phyloP scores from a whole-genome alignment of 1,140 invertebrate species.

The Drosophila saltans region DNA sequence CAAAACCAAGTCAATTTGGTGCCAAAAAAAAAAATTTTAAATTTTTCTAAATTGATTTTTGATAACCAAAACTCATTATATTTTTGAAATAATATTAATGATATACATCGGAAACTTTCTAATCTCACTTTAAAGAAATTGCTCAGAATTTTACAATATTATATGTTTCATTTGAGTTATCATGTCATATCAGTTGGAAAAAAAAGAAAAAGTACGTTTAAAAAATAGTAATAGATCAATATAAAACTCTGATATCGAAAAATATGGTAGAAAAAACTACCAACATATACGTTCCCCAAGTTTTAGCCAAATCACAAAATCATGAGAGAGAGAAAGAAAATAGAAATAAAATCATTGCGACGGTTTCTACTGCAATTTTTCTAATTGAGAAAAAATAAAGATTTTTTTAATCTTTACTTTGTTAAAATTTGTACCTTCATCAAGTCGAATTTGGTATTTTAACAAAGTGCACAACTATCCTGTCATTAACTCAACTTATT shows the following conservation, averaged over 20 bases:
- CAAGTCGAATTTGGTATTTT: not conserved
- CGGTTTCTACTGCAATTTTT: too few species aligned
- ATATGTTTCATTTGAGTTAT: not conserved
- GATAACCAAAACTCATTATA: not conserved
- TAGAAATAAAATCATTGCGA: not conserved
- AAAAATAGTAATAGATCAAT: not conserved
- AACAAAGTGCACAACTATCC: not conserved
- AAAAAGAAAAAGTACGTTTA: not conserved
- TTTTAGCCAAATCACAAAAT: not conserved
- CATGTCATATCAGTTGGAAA: not conserved
- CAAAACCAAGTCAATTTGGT: slow-evolving; percentile 12
- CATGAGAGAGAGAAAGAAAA: not conserved
- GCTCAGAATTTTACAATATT: not conserved
- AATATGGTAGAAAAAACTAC: too few species aligned
- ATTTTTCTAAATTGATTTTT: not conserved
- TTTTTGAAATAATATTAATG: not conserved
- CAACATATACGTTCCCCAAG: not conserved
- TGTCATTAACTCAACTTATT: not conserved
- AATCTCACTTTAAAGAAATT: not conserved
- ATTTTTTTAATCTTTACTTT: not conserved
- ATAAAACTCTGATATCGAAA: too few species aligned
- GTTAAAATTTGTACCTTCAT: not conserved
- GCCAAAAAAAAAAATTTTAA: not conserved
- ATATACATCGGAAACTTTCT: not conserved
- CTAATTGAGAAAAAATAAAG: too few species aligned